These are phyloP conservation scores for Lepidochitona cinerea DNA, from an alignment of 2,888 invertebrate species.

Conservation along the genomic window DNA sequence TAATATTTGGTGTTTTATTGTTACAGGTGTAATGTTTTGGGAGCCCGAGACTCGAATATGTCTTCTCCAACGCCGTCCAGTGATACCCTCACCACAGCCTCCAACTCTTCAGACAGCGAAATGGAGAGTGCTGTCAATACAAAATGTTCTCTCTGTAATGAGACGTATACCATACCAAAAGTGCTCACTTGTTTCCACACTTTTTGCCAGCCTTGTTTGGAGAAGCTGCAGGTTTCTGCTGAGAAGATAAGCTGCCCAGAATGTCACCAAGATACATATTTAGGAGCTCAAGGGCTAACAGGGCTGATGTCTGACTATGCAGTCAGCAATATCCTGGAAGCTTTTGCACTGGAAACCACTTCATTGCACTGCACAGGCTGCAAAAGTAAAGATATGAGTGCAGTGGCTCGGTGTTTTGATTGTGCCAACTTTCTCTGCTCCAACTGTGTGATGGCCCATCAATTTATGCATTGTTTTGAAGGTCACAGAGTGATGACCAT, in stretches of 20 bases:
- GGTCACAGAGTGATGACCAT: slow-evolving; percentile 88
- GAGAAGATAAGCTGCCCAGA: slow-evolving; percentile 84
- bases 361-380: slow-evolving; percentile 88
- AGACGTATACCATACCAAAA: slow-evolving; percentile 75
- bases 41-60: slow-evolving; percentile 40
- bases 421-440: slow-evolving; percentile 96
- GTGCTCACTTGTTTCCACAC: slow-evolving; percentile 76
- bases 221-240: slow-evolving; percentile 74
- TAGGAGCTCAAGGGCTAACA: slow-evolving; percentile 75
- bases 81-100: slow-evolving; percentile 61
- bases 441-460: slow-evolving; percentile 98
- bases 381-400: slow-evolving; percentile 94
- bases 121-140: slow-evolving; percentile 56
- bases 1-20: background rate
- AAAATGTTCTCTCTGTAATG: slow-evolving; percentile 81
- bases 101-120: slow-evolving; percentile 64
- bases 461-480: slow-evolving; percentile 99
- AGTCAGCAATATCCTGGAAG: slow-evolving; percentile 72
- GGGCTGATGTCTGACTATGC: slow-evolving; percentile 80
- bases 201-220: slow-evolving; percentile 86
- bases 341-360: slow-evolving; percentile 70
- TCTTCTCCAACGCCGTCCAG: slow-evolving; percentile 66
- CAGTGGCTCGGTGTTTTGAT: slow-evolving; percentile 95
- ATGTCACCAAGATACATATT: slow-evolving; percentile 72
- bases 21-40: slow-evolving; percentile 31